Conservation (phyloP, 2,113 vertebrate species). For the Megaceryle maxima region DNA sequence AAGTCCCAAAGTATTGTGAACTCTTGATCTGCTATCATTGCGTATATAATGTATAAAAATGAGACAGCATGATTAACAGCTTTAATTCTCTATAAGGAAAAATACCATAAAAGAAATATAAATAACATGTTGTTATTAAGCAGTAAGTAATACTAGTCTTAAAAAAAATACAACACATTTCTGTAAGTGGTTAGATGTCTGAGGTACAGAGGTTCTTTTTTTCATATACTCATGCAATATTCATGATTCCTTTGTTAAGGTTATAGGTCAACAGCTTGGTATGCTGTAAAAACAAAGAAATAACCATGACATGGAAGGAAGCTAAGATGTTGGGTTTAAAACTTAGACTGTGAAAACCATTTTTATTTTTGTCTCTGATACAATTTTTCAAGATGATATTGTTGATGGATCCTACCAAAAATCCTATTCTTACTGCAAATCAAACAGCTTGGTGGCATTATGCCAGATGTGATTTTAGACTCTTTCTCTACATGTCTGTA, state of each 20-base stretch:
- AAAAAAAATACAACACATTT: neutral
- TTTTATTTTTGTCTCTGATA: neutral
- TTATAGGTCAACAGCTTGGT: neutral
- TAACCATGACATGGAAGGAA: neutral
- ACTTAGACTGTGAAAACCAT: neutral
- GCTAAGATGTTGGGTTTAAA: neutral
- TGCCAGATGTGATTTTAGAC: neutral
- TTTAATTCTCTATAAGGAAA: neutral
- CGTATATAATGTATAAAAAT: neutral
- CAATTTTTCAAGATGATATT: neutral
- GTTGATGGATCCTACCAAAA: neutral
- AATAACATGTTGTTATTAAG: neutral
- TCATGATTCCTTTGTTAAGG: neutral
- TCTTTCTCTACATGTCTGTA: neutral
- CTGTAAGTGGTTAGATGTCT: neutral
- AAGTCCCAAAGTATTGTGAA: neutral
- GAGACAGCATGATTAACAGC: neutral
- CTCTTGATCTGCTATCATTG: neutral
- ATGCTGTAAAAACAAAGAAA: neutral
- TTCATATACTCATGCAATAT: neutral
- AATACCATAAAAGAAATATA: neutral
- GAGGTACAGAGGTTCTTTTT: neutral
- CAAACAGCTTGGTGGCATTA: neutral
- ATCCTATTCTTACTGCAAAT: neutral
- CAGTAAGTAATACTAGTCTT: neutral